Evolutionary conservation across 1,140 invertebrate species (phyloP).

Genomic region (fruit fly (Drosophila melanogaster)): DNA sequence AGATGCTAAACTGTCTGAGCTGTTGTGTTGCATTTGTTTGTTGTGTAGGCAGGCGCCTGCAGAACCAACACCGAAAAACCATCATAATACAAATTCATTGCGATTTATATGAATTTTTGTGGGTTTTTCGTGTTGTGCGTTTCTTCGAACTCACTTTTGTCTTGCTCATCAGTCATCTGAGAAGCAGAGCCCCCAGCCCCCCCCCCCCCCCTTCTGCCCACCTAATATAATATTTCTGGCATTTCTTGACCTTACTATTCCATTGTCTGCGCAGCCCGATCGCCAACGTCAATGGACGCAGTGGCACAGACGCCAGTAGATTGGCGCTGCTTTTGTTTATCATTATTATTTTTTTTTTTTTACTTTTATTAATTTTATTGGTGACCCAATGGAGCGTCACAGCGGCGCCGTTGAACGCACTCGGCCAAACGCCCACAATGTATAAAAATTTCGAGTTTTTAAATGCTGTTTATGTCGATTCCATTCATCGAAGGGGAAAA

Average conservation of each 20-base stretch:
- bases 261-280: slow-evolving; percentile 28
- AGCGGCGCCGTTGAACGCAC: slow-evolving; percentile 73
- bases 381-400: slow-evolving; percentile 66
- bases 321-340: slow-evolving; percentile 26
- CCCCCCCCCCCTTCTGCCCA: slow-evolving; percentile 17
- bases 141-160: slow-evolving; percentile 28
- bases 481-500: slow-evolving; percentile 64
- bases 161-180: slow-evolving; percentile 44
- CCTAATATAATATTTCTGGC: neutral
- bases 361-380: slow-evolving; percentile 27
- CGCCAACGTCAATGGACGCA: slow-evolving; percentile 74
- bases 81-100: slow-evolving; percentile 28
- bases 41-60: slow-evolving; percentile 65
- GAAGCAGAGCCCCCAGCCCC: slow-evolving; percentile 29
- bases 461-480: slow-evolving; percentile 68
- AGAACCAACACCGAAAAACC: slow-evolving; percentile 15
- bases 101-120: slow-evolving; percentile 63
- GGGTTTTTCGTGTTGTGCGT: slow-evolving; percentile 46
- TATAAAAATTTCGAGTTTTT: slow-evolving; percentile 61
- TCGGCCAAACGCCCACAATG: slow-evolving; percentile 75
- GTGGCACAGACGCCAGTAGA: slow-evolving; percentile 55
- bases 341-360: slow-evolving; percentile 1
- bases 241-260: slow-evolving; percentile 65
- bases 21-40: slow-evolving; percentile 36
- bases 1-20: neutral